A percentile compares a stretch with the other conserved stretches of the same genome.
Evolutionary conservation across 2,888 invertebrate genomes (phyloP).

Genomic region (Congeria kusceri): DNA sequence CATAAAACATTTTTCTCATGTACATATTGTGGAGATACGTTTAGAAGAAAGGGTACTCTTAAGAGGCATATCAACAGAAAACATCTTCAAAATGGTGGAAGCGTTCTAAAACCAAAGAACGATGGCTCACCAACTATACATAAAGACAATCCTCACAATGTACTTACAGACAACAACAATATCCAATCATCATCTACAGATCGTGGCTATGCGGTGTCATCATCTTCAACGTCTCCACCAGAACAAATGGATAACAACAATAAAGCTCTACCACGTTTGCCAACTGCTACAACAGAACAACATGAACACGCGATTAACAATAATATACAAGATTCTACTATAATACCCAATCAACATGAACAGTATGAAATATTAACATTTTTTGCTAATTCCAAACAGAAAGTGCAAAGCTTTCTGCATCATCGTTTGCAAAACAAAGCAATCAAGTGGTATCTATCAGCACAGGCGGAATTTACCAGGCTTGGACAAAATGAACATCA

Average conservation of each 20-base stretch:
- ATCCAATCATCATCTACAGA: too few species aligned
- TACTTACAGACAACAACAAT: too few species aligned
- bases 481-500: constrained; percentile 21
- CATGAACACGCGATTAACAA: constrained; percentile 15
- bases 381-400: constrained; percentile 33
- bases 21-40: constrained; percentile 27
- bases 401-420: constrained; percentile 26
- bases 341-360: constrained; percentile 21
- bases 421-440: constrained; percentile 27
- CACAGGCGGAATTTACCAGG: constrained; percentile 48
- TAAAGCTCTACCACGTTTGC: background rate
- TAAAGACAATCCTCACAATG: too few species aligned
- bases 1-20: constrained; percentile 39
- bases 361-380: constrained; percentile 40
- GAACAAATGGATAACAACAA: background rate
- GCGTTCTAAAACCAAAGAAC: too few species aligned
- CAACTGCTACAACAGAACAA: background rate
- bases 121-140: too few species aligned
- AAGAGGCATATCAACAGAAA: too few species aligned
- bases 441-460: constrained; percentile 53
- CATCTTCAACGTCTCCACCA: background rate
- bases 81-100: too few species aligned
- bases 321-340: constrained; percentile 17
- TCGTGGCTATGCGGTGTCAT: too few species aligned
- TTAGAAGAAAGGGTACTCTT: background rate